Percentiles rank a stretch among this genome's conserved stretches.
Conservation (phyloP, 2,113 vertebrate species). For the Sitta europaea region DNA sequence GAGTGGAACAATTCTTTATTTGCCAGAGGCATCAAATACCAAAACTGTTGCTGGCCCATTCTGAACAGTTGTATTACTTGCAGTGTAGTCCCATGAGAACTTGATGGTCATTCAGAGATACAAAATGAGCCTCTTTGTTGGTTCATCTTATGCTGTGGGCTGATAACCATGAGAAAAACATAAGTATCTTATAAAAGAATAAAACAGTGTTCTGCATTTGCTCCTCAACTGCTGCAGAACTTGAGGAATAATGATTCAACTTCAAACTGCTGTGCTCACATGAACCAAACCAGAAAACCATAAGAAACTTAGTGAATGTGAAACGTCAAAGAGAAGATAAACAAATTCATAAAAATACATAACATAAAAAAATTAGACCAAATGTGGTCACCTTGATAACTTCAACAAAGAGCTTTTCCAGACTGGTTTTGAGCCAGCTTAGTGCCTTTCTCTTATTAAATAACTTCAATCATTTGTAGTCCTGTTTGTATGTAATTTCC, state of each 20-base stretch:
- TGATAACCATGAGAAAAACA: background rate
- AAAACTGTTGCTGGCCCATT: background rate
- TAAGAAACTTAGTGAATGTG: background rate
- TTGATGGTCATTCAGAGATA: background rate
- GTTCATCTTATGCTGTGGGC: background rate
- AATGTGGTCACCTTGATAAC: background rate
- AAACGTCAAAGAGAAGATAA: background rate
- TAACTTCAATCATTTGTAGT: constrained; percentile 6
- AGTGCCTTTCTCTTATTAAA: background rate
- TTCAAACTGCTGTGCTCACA: background rate
- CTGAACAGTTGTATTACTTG: background rate
- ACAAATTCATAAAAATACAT: background rate
- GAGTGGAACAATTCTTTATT: background rate
- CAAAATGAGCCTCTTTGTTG: background rate
- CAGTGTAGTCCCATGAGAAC: background rate
- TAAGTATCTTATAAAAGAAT: background rate
- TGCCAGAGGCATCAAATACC: constrained; percentile 2
- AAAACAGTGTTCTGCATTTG: background rate
- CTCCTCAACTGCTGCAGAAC: background rate
- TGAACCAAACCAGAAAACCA: background rate
- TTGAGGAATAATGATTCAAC: background rate
- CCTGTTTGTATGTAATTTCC: background rate
- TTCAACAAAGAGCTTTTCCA: background rate
- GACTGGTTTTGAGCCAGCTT: background rate
- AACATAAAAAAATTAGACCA: background rate